phyloP scores from a whole-genome alignment of 2,797 vertebrate genomes.

The Hipposideros larvatus region DNA sequence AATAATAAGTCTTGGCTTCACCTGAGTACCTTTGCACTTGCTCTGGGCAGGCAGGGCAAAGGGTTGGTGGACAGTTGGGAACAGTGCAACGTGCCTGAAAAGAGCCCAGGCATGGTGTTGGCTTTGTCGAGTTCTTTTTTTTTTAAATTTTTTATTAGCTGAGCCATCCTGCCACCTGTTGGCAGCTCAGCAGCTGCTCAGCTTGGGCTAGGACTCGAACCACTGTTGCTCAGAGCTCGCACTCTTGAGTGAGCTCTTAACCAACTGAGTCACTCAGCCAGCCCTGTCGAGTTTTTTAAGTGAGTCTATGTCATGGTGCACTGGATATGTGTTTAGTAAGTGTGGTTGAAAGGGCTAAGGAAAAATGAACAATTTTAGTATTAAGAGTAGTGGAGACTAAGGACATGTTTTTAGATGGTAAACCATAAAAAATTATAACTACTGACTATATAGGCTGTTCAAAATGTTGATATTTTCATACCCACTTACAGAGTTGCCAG shows the following conservation, averaged over 20 bases:
- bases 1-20: background rate
- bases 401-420: background rate
- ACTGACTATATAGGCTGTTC: background rate
- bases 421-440: background rate
- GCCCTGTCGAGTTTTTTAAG: background rate
- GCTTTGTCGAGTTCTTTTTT: background rate
- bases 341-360: background rate
- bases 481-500: background rate
- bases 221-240: too few species aligned
- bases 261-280: too few species aligned
- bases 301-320: background rate
- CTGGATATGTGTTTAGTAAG: background rate
- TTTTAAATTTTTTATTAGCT: too few species aligned
- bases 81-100: accelerated
- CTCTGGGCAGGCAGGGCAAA: background rate
- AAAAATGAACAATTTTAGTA: background rate
- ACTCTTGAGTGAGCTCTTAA: too few species aligned
- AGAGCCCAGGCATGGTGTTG: background rate
- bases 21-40: background rate
- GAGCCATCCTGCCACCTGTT: too few species aligned
- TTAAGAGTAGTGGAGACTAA: background rate
- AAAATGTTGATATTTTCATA: background rate
- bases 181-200: too few species aligned
- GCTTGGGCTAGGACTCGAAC: too few species aligned
- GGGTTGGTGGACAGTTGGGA: accelerated